These are phyloP conservation scores for Macaria liturata DNA, from an alignment of 2,888 invertebrate genomes.

Conservation along the genomic window DNA sequence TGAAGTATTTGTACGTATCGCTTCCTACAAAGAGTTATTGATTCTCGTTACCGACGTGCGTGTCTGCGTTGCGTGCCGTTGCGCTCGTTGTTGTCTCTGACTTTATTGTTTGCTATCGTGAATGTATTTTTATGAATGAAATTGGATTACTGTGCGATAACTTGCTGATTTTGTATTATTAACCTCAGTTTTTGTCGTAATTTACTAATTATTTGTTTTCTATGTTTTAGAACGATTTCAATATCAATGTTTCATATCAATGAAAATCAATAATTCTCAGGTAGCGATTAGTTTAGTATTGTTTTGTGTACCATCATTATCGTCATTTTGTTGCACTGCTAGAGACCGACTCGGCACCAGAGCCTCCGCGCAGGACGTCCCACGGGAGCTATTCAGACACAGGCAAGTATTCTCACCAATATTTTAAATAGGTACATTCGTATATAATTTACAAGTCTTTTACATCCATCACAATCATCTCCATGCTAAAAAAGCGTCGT, in stretches of 20 bases:
- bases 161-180: conserved; percentile 18
- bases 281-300: conserved; percentile 36
- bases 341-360: conserved; percentile 85
- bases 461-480: no score
- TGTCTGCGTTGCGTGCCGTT: conserved; percentile 53
- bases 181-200: conserved; percentile 5
- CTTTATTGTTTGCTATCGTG: conserved; percentile 34
- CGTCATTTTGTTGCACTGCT: conserved; percentile 69
- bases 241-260: conserved; percentile 4
- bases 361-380: conserved; percentile 85
- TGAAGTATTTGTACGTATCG: conserved; percentile 46
- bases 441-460: no score
- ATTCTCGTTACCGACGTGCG: conserved; percentile 55
- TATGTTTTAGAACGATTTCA: neutral
- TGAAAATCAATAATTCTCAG: conserved; percentile 38
- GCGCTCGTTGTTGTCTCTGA: conserved; percentile 35
- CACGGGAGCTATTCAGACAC: conserved; percentile 80
- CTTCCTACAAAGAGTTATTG: conserved; percentile 58
- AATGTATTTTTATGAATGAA: conserved; percentile 29
- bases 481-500: neutral
- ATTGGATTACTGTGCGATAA: conserved; percentile 11
- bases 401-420: conserved; percentile 74
- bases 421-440: neutral
- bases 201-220: conserved; percentile 1
- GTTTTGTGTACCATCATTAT: conserved; percentile 56